Percentiles rank a stretch among this genome's conserved stretches.
Evolutionary conservation across 2,113 vertebrate species (phyloP).

Genomic region (Cygnus buccinator): DNA sequence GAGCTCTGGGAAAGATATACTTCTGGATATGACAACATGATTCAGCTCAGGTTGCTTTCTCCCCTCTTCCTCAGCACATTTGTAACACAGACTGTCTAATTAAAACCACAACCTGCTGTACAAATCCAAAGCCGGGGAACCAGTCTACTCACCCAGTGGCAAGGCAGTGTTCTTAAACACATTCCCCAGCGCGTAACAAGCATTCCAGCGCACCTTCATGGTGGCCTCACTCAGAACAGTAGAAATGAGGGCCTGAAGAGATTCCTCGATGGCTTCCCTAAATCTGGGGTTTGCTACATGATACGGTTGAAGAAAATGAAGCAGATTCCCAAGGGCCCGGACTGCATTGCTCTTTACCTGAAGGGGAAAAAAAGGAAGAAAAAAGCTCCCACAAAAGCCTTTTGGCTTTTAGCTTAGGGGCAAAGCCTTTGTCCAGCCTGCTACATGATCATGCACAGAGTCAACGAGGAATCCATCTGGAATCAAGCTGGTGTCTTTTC

Average conservation of each 20-base stretch:
- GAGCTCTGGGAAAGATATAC: neutral
- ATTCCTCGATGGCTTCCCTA: conserved; percentile 84
- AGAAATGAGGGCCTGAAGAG: conserved; percentile 86
- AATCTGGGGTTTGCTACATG: conserved; percentile 88
- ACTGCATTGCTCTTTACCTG: conserved; percentile 96
- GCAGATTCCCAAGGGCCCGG: conserved; percentile 92
- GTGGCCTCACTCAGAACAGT: conserved; percentile 88
- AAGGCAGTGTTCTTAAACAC: conserved; percentile 92
- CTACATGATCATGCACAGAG: neutral
- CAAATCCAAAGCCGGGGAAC: neutral
- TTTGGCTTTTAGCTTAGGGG: accelerated
- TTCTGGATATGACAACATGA: neutral
- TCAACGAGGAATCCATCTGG: neutral
- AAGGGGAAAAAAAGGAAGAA: neutral
- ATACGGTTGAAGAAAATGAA: conserved; percentile 88
- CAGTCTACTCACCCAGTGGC: conserved; percentile 83
- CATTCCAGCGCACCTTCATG: conserved; percentile 98
- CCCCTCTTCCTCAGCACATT: neutral
- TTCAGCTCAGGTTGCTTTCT: neutral
- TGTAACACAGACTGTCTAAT: neutral
- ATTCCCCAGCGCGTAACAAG: conserved; percentile 94
- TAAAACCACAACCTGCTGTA: neutral
- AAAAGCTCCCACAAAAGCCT: too few relatives aligned
- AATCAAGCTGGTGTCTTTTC: neutral
- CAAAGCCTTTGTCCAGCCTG: neutral